phyloP scores from a whole-genome alignment of 2,797 vertebrate genomes.

The Pterois miles region DNA sequence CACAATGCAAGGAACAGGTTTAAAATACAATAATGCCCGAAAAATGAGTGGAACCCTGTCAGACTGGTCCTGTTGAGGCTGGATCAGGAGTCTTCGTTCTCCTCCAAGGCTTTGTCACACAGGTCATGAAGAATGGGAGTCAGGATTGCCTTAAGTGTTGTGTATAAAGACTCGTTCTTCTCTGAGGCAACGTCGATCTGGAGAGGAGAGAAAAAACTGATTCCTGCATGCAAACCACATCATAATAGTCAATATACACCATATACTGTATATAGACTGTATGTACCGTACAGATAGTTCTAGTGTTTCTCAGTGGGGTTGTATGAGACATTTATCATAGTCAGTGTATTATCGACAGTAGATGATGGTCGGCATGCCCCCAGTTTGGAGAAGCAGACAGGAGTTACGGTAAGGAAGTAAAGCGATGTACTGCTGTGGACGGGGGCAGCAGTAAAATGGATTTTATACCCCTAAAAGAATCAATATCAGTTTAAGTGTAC shows the following conservation, averaged over 20 bases:
- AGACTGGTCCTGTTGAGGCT: background rate
- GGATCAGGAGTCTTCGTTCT: conserved; percentile 63
- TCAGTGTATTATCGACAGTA: no score
- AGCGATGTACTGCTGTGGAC: no score
- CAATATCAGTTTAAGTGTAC: no score
- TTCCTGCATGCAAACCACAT: background rate
- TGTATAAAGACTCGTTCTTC: conserved; percentile 82
- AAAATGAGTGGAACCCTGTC: background rate
- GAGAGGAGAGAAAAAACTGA: background rate
- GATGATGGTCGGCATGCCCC: no score
- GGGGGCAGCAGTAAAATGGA: no score
- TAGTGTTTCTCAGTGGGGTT: no score
- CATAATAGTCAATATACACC: fast-evolving
- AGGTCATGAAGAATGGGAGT: conserved; percentile 86
- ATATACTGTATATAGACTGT: no score
- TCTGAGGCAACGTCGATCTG: conserved; percentile 81
- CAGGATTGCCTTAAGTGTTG: conserved; percentile 88
- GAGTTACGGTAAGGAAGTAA: no score
- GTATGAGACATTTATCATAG: no score
- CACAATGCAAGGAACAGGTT: conserved; percentile 30
- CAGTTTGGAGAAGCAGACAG: no score
- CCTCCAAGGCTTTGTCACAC: conserved; percentile 77
- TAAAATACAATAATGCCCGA: conserved; percentile 52
- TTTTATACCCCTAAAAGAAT: no score
- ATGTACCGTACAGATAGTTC: no score